Evolutionary conservation across 2,113 vertebrate species (phyloP), one percentile per base, ranked within the genome.

Genomic region (Meleagris gallopavo): DNA sequence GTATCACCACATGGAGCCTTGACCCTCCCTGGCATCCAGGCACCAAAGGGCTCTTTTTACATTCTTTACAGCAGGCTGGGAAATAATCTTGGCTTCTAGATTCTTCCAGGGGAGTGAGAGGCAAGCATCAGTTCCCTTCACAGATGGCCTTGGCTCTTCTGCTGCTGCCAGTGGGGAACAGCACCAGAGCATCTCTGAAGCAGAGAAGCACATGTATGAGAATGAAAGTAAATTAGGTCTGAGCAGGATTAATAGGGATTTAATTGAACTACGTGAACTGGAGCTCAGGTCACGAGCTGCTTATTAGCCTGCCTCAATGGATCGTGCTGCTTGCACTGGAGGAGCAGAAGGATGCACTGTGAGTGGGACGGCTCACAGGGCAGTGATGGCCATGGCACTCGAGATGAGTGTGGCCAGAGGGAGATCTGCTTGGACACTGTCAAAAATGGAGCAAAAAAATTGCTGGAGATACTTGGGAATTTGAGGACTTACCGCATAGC

Each of bases 211-310:
- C 54, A 86, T 82, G 71, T 75, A 58, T n/a, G 85, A 93, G 90
- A 96, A 96, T 50, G 84, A 88, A 96, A 96, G 88, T 94, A 96
- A 97, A 97, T 94, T 64, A 96, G 94, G 88, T 90, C 96, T 96
- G 94, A 96, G 91, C 86, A 65, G 96, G 96, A 97, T 97, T 97
- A 97, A 90, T 92, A 91, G 82, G 91, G 94, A 96, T 97, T 97
- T 97, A 95, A 97, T 88, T 91, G 94, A 96, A 97, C 95, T 91
- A 32, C 90, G 95, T 90, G 94, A 93, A 93, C 95, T 94, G 95
- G 93, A 95, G 93, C 95, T 97, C 81, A 78, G 91, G 88, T 97
- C 97, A 97, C 64, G 88, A 97, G 96, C 90, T 95, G 61, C 91
- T 85, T 96, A 88, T 89, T 89, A 96, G 76, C 15, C 52, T 0